Percentiles rank a stretch among this genome's conserved stretches.
These are phyloP conservation scores for Ophiodon elongatus DNA, from an alignment of 2,113 vertebrate species.

Conservation along the genomic window DNA sequence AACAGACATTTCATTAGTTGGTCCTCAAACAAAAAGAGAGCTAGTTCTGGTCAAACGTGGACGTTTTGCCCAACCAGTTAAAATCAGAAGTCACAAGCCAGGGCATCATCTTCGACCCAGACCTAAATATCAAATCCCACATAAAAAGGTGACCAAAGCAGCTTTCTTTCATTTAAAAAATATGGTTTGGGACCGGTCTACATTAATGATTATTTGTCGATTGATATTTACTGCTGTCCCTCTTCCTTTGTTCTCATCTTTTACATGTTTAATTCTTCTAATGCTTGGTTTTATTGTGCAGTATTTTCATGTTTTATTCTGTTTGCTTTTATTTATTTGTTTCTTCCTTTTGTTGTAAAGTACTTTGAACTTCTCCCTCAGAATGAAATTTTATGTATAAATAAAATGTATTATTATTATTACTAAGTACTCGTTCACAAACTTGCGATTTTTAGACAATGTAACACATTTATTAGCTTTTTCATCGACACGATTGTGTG, in stretches of 20 bases:
- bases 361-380: background rate
- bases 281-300: background rate
- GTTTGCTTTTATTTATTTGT: background rate
- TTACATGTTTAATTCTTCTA: background rate
- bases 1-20: no score
- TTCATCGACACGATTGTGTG: background rate
- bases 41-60: no score
- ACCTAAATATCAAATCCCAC: no score
- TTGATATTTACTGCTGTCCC: background rate
- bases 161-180: background rate
- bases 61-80: no score
- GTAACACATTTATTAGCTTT: conserved; percentile 20
- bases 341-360: background rate
- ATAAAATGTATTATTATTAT: background rate
- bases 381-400: background rate
- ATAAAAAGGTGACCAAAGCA: no score
- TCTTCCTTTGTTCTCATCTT: background rate
- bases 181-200: background rate
- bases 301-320: background rate
- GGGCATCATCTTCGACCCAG: no score
- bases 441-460: background rate
- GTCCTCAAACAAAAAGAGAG: no score
- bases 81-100: no score
- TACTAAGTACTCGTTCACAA: background rate
- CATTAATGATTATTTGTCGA: background rate